phyloP scores from a whole-genome alignment of 2,888 invertebrate species.

The Coleophora flavipennella region DNA sequence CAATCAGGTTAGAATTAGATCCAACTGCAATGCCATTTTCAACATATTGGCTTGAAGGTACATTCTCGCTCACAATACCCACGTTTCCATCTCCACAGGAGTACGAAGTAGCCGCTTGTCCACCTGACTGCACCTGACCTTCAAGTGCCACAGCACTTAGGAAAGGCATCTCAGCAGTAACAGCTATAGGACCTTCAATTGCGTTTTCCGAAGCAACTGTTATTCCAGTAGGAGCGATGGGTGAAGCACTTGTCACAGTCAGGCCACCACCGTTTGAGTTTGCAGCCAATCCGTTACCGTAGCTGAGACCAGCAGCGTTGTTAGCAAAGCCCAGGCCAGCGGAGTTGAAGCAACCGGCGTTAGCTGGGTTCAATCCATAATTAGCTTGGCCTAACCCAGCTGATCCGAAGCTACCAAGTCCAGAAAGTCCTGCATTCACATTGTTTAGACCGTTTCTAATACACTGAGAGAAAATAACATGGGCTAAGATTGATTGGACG shows the following conservation, averaged over 20 bases:
- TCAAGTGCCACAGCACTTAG: slow-evolving; percentile 19
- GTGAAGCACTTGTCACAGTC: slow-evolving; percentile 14
- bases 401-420: neutral
- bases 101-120: slow-evolving; percentile 18
- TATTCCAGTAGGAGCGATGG: slow-evolving; percentile 20
- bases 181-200: slow-evolving; percentile 21
- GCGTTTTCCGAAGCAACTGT: slow-evolving; percentile 22
- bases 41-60: no score
- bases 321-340: neutral
- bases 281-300: neutral
- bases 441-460: neutral
- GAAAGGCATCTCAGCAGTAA: slow-evolving; percentile 22
- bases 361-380: neutral
- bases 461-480: neutral
- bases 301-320: no score
- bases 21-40: no score
- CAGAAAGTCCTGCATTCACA: no score
- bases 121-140: slow-evolving; percentile 16
- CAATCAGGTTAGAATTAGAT: no score
- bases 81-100: slow-evolving; percentile 19
- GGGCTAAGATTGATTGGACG: no score
- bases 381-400: neutral
- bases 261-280: slow-evolving; percentile 9
- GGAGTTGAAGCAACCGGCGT: neutral
- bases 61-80: slow-evolving; percentile 10